Conservation (phyloP, 2,797 vertebrate genomes). For the Crypturellus tataupa region DNA sequence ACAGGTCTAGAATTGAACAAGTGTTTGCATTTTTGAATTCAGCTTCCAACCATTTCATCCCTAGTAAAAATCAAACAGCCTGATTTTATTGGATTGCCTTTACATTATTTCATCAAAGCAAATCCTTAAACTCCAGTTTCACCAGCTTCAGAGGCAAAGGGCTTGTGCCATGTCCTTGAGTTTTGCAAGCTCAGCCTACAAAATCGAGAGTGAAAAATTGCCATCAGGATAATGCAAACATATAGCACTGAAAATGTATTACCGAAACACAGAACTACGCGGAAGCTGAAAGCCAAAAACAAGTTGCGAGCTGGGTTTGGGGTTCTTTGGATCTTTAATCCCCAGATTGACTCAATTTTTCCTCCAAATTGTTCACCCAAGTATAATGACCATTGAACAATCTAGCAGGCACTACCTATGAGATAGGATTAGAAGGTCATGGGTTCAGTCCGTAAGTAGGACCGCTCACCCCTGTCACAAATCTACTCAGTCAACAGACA, state of each 20-base stretch:
- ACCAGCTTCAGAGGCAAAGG: neutral
- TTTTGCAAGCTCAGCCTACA: neutral
- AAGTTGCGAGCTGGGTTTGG: neutral
- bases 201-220: neutral
- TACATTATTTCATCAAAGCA: neutral
- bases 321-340: slow-evolving; percentile 63
- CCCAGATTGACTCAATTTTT: slow-evolving; percentile 31
- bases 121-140: slow-evolving; percentile 30
- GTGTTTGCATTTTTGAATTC: neutral
- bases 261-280: neutral
- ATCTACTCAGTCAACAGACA: slow-evolving; percentile 70
- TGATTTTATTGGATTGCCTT: slow-evolving; percentile 34
- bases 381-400: slow-evolving; percentile 74
- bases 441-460: slow-evolving; percentile 70
- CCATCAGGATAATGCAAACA: neutral
- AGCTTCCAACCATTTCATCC: neutral
- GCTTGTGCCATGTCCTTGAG: neutral
- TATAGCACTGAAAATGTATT: neutral
- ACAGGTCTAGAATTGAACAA: neutral
- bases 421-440: slow-evolving; percentile 79
- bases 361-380: slow-evolving; percentile 68
- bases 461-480: slow-evolving; percentile 73
- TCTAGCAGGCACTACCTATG: slow-evolving; percentile 69
- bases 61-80: neutral
- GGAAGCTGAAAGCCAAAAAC: neutral